A percentile compares a stretch with the other conserved stretches of the same genome.
These are phyloP conservation scores for Eonycteris spelaea DNA, from an alignment of 2,113 vertebrate species.

Conservation along the genomic window DNA sequence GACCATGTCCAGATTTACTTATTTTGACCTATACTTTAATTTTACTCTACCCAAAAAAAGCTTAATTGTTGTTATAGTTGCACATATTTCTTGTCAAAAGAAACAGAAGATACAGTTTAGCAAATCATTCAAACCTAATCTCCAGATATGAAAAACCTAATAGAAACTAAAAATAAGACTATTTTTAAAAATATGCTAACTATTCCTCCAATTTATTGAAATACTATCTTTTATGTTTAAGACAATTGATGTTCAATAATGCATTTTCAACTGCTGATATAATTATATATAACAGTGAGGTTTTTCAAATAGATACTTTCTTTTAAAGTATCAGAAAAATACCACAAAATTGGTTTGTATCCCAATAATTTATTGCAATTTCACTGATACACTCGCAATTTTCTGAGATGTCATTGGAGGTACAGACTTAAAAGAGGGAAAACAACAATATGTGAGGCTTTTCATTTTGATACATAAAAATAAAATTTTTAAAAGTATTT, in stretches of 20 bases:
- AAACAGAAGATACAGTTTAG: not conserved
- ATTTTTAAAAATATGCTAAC: slow-evolving; percentile 10
- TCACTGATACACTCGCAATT: not conserved
- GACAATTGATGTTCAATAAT: slow-evolving; percentile 47
- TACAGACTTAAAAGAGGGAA: not conserved
- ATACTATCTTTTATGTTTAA: slow-evolving; percentile 48
- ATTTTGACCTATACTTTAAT: not conserved
- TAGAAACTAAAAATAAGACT: not conserved
- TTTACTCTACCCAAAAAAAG: not conserved
- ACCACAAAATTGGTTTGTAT: slow-evolving; percentile 26
- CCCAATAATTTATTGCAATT: slow-evolving; percentile 43
- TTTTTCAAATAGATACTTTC: slow-evolving; percentile 42
- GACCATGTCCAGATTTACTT: not conserved
- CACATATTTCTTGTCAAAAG: not conserved
- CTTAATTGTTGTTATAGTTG: slow-evolving; percentile 7
- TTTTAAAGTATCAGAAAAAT: slow-evolving; percentile 48
- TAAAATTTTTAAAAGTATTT: not conserved
- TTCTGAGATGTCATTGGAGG: slow-evolving; percentile 27
- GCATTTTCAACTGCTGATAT: not conserved
- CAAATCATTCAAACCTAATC: not conserved
- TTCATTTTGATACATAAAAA: not conserved
- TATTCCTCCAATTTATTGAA: slow-evolving; percentile 25
- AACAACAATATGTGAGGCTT: not conserved
- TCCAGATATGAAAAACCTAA: not conserved
- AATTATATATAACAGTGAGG: not conserved